phyloP scores from a whole-genome alignment of 1,140 invertebrate species.

The Megalopta genalis region DNA sequence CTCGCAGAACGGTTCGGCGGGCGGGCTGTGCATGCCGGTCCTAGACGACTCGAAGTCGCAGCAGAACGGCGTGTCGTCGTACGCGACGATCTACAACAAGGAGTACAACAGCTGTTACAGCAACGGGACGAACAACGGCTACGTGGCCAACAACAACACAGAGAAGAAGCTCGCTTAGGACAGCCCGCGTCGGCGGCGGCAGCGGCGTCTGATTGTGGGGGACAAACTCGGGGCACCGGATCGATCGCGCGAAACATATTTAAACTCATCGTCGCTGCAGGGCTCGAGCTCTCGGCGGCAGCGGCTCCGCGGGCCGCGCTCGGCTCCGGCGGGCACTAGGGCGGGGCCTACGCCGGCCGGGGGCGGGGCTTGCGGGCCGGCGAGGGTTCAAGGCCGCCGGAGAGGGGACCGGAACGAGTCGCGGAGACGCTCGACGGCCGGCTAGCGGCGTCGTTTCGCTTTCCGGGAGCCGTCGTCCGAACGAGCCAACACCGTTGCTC shows the following conservation, averaged over 20 bases:
- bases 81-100: slow-evolving; percentile 83
- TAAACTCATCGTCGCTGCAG: background rate
- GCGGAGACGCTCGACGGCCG: slow-evolving; percentile 9
- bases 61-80: slow-evolving; percentile 78
- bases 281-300: slow-evolving; percentile 8
- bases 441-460: no score
- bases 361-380: slow-evolving; percentile 12
- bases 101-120: slow-evolving; percentile 84
- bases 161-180: slow-evolving; percentile 77
- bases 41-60: slow-evolving; percentile 78
- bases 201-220: slow-evolving; percentile 3
- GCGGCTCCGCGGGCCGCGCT: background rate
- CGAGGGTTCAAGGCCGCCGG: slow-evolving; percentile 7
- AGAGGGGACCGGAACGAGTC: background rate
- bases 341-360: background rate
- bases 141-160: slow-evolving; percentile 81
- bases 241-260: slow-evolving; percentile 16
- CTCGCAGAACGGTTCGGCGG: slow-evolving; percentile 69
- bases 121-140: slow-evolving; percentile 85
- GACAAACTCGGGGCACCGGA: slow-evolving; percentile 27
- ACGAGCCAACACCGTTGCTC: no score
- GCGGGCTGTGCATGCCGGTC: slow-evolving; percentile 83
- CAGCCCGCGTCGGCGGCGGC: background rate
- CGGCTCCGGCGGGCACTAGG: background rate
- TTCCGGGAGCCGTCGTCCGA: no score